These are phyloP conservation scores for Excalfactoria chinensis DNA, from an alignment of 2,113 vertebrate genomes.

Conservation along the genomic window DNA sequence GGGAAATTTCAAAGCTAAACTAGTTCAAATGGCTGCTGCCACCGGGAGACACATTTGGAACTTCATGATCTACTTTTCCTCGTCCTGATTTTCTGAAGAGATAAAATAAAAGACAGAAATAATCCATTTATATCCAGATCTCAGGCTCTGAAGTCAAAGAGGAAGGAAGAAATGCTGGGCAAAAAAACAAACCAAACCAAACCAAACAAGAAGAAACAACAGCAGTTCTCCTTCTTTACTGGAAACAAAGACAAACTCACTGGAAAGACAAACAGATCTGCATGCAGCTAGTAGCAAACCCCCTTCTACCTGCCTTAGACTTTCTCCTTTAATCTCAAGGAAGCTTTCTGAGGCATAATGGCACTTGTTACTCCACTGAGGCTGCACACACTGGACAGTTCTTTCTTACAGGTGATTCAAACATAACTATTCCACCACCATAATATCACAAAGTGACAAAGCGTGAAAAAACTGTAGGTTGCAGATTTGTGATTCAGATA, in stretches of 20 bases:
- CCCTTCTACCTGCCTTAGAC: not conserved
- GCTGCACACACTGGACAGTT: not conserved
- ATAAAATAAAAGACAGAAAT: not conserved
- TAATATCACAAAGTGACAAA: not conserved
- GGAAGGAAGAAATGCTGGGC: not conserved
- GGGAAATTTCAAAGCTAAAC: slow-evolving; percentile 43
- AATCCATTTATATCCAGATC: not conserved
- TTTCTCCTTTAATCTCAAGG: not conserved
- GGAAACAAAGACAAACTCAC: not conserved
- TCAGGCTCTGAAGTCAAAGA: not conserved
- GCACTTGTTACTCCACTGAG: not conserved
- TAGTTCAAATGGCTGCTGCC: not conserved
- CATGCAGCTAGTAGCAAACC: not conserved
- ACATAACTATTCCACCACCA: not conserved
- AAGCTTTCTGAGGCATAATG: not conserved
- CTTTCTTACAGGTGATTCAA: not conserved
- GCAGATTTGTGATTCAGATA: slow-evolving; percentile 3
- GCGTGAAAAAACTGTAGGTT: not conserved
- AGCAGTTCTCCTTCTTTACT: not conserved
- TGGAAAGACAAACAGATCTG: not conserved
- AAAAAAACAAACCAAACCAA: not conserved
- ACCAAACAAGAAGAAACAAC: not conserved
- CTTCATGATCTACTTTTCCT: not conserved
- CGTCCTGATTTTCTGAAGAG: not conserved
- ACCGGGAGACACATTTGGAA: not conserved